Conservation (phyloP, 2,888 invertebrate species). For the Notodonta dromedarius region DNA sequence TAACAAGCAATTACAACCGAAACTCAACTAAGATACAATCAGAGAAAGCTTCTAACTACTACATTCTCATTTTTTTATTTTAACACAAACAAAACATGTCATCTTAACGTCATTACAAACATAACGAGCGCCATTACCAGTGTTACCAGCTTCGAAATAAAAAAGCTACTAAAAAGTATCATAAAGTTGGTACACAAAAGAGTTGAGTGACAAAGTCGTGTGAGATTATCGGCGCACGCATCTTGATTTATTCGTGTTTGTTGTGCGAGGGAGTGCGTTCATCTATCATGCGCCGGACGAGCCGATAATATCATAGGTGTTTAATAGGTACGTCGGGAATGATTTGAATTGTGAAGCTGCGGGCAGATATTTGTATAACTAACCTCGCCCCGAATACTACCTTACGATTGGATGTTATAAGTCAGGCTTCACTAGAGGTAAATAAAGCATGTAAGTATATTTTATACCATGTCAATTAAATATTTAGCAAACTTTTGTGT, state of each 20-base stretch:
- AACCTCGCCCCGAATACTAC: slow-evolving; percentile 1
- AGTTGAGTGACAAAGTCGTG: slow-evolving; percentile 67
- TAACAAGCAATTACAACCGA: slow-evolving; percentile 1
- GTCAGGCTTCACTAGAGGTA: too few relatives aligned
- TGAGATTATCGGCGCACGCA: slow-evolving; percentile 60
- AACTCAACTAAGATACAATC: slow-evolving; percentile 3
- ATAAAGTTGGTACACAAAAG: slow-evolving; percentile 48
- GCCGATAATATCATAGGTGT: slow-evolving; percentile 60
- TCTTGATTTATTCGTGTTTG: slow-evolving; percentile 70
- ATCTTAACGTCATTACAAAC: slow-evolving; percentile 59
- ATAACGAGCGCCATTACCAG: slow-evolving; percentile 56
- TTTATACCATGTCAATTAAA: neutral
- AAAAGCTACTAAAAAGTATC: slow-evolving; percentile 44
- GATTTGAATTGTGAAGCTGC: slow-evolving; percentile 36
- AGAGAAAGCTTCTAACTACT: slow-evolving; percentile 5
- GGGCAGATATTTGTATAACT: slow-evolving; percentile 11
- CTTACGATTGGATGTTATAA: too few relatives aligned
- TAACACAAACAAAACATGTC: slow-evolving; percentile 46
- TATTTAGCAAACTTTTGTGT: too few relatives aligned
- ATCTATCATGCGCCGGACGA: slow-evolving; percentile 60
- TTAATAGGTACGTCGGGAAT: slow-evolving; percentile 41
- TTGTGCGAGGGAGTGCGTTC: slow-evolving; percentile 57
- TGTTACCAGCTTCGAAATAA: slow-evolving; percentile 52
- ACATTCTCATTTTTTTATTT: neutral
- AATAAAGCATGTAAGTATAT: neutral